Evolutionary conservation across 2,113 vertebrate genomes (phyloP), one percentile per base, ranked within the genome.

Genomic region (Hippocampus abdominalis): DNA sequence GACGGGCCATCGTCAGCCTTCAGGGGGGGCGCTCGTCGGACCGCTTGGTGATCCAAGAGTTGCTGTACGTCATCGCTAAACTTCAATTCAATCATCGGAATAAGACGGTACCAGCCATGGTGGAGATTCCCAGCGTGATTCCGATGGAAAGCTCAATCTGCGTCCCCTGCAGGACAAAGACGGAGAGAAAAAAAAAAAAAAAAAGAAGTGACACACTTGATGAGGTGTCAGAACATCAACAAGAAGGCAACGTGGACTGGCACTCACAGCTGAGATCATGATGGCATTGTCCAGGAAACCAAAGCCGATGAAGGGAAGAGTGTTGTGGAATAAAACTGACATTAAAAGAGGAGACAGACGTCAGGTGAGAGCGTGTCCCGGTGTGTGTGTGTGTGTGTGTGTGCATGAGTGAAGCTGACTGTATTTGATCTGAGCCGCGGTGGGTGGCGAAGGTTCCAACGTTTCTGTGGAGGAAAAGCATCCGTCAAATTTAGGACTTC

Each of bases 211-310:
- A 21, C 8, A n/a, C 21, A 8, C 48, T 21, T 51, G 18, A 51
- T 0, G 64, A 7, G 42, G 0, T 6, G 32, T 6, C 21, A 12
- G 1, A 8, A 2, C 9, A 39, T 3, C 3, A 21, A 13, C 36
- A 13, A 51, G 54, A 15, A 0, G 0, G 44, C 4, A 27, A 1
- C n/a, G 2, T 51, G 32, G 23, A 1, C 29, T n/a, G 25, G 25
- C 2, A 36, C 96, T 96, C 91, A 99, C 97, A 69, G 97, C 96
- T 83, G 94, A 95, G 80, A 99, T 98, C 97, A 99, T 99, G 92
- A 99, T 99, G 90, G 96, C 96, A 61, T 99, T 99, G 88, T 98
- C 97, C 83, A 99, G 93, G 93, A 99, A 98, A 81, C 96, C 97
- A 83, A 98, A 99, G 56, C 97, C 97, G 80, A 98, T 79, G 78